Base-by-base conservation (phyloP, 2,797 vertebrate genomes). In the Poecilia gillii region DNA sequence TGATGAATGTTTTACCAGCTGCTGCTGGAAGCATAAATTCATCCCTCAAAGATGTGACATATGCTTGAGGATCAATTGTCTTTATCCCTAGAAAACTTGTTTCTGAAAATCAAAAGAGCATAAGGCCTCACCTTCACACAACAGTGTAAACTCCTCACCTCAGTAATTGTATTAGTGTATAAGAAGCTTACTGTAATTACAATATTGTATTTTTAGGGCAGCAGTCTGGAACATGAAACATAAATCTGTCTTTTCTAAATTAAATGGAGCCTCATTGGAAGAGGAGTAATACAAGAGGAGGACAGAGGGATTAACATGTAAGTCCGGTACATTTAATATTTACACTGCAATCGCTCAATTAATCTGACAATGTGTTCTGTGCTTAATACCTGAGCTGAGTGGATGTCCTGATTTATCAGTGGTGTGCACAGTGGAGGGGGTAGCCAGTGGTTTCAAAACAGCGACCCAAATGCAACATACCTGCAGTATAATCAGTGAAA, bases 111-210 rank as follows among this genome's bases (percentile, higher is more conserved):
- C 88, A 85, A 93, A 93, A 91, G 92, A 94, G 88, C 95, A 94
- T 94, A 92, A 91, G 93, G 91, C 90, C 90, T 92, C 83, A 87
- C 91, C 92, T 93, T 86, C 91, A 91, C 80, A 64, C 31, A 82
- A 87, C 92, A 75, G 77, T 72, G 75, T 83, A 92, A 92, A 94
- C 81, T 84, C 85, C 91, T 88, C 90, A 90, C 92, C 93, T 93
- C 90, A 91, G 91, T 95, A 95, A 95, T 95, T 95, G 94, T 94
- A 94, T 95, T 94, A 93, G 91, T 84, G 28, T 36, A 73, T 96
- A 96, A 96, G 95, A 87, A 95, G 96, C 94, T 96, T 96, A 96
- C 80, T 92, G 94, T 95, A 91, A 93, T 95, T 94, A 94, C 94
- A 95, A 95, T 95, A 96, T 96, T 95, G 94, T 95, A 73, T 91